Conservation (phyloP, 2,797 vertebrate genomes). For the Smutsia gigantea region DNA sequence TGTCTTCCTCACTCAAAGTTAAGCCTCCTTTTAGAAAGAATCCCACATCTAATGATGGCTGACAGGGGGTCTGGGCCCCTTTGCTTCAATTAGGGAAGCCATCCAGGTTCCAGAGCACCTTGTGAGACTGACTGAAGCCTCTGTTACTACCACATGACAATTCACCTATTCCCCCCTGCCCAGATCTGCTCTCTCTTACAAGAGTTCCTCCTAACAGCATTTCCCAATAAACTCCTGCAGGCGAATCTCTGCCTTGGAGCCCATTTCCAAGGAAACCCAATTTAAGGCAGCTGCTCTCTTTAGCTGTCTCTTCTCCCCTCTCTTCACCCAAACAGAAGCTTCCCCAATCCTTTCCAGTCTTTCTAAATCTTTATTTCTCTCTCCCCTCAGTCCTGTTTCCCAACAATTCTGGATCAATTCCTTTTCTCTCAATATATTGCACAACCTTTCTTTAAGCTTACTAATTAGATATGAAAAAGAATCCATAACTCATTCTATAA, state of each 20-base stretch:
- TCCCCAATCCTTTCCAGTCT: background rate
- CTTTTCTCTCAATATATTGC: background rate
- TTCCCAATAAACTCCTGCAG: background rate
- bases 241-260: background rate
- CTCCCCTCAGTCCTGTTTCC: background rate
- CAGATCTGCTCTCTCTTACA: background rate
- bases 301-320: background rate
- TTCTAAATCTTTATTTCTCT: background rate
- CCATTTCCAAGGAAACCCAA: background rate
- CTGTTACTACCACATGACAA: background rate
- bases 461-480: background rate
- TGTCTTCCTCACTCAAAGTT: background rate
- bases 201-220: background rate
- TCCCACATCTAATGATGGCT: background rate
- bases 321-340: background rate
- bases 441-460: background rate
- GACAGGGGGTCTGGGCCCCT: background rate
- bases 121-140: background rate
- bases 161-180: background rate
- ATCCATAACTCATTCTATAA: background rate
- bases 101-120: background rate
- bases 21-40: background rate
- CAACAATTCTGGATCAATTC: background rate
- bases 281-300: background rate
- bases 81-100: background rate